These are phyloP conservation scores for Drosophila seguyi DNA, from an alignment of 1,140 invertebrate genomes.

Conservation along the genomic window DNA sequence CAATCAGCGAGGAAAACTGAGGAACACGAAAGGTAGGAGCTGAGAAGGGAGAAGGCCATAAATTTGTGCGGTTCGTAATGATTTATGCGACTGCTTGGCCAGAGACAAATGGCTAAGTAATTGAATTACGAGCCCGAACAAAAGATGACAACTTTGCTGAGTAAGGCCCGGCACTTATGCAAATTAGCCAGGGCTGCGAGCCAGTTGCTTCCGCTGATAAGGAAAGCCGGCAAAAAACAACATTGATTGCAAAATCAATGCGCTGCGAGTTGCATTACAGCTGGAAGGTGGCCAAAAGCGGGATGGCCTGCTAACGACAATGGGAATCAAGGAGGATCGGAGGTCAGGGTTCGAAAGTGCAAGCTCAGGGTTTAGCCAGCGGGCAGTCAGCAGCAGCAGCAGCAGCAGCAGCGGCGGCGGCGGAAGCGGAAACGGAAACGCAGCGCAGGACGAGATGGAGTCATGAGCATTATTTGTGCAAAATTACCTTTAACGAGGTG, in stretches of 20 bases:
- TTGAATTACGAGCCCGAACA: slow-evolving; percentile 73
- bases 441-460: slow-evolving; percentile 50
- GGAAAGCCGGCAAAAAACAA: slow-evolving; percentile 35
- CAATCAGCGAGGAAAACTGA: slow-evolving; percentile 46
- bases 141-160: slow-evolving; percentile 70
- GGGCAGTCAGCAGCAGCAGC: slow-evolving; percentile 44
- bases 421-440: slow-evolving; percentile 57
- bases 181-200: slow-evolving; percentile 59
- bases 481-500: slow-evolving; percentile 84
- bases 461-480: slow-evolving; percentile 81
- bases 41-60: slow-evolving; percentile 52
- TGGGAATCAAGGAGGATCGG: slow-evolving; percentile 7
- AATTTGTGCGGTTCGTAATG: slow-evolving; percentile 67
- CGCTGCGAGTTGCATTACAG: slow-evolving; percentile 36
- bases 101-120: slow-evolving; percentile 80
- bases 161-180: slow-evolving; percentile 73
- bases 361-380: slow-evolving; percentile 48
- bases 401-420: not conserved
- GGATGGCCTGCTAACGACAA: slow-evolving; percentile 16
- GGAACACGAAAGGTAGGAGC: not conserved
- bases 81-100: slow-evolving; percentile 65
- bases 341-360: slow-evolving; percentile 51
- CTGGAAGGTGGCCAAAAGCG: slow-evolving; percentile 53
- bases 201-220: slow-evolving; percentile 46
- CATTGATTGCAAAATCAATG: slow-evolving; percentile 80